These are phyloP conservation scores for Neodiprion virginianus DNA, from an alignment of 1,140 invertebrate genomes.

Conservation along the genomic window DNA sequence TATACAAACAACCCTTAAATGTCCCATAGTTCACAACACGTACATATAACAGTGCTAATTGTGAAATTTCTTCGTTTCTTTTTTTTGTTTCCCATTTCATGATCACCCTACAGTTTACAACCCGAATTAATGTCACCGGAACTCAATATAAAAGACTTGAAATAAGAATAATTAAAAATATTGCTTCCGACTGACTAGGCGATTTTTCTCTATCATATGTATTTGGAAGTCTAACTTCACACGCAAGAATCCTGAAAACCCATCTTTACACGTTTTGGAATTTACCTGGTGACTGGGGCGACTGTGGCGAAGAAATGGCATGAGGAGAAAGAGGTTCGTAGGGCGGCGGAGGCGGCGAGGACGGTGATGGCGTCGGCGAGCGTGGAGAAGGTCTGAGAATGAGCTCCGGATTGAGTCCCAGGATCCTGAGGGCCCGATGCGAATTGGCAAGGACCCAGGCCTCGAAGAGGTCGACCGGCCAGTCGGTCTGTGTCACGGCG, in stretches of 20 bases:
- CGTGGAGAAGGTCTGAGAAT: constrained; percentile 41
- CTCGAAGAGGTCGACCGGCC: constrained; percentile 53
- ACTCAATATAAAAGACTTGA: too few relatives aligned
- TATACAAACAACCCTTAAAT: background rate
- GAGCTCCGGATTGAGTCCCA: constrained; percentile 60
- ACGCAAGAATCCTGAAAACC: too few relatives aligned
- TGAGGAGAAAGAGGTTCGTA: constrained; percentile 54
- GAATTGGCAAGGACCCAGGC: constrained; percentile 61
- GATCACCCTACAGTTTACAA: too few relatives aligned
- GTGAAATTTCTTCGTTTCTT: too few relatives aligned
- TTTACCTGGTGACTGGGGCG: constrained; percentile 44
- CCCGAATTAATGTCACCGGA: too few relatives aligned
- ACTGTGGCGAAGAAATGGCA: constrained; percentile 43
- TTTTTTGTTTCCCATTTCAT: too few relatives aligned
- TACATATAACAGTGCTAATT: too few relatives aligned
- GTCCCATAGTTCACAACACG: background rate
- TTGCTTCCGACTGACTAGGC: too few relatives aligned
- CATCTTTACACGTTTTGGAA: too few relatives aligned
- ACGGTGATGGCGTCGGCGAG: constrained; percentile 52
- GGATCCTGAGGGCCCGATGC: constrained; percentile 56
- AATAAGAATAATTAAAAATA: too few relatives aligned
- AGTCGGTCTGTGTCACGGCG: constrained; percentile 61
- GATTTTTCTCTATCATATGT: too few relatives aligned
- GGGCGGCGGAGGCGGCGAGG: constrained; percentile 51
- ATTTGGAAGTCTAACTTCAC: too few relatives aligned